phyloP scores from a whole-genome alignment of 2,797 vertebrate species.

The Orestias chungarensis region DNA sequence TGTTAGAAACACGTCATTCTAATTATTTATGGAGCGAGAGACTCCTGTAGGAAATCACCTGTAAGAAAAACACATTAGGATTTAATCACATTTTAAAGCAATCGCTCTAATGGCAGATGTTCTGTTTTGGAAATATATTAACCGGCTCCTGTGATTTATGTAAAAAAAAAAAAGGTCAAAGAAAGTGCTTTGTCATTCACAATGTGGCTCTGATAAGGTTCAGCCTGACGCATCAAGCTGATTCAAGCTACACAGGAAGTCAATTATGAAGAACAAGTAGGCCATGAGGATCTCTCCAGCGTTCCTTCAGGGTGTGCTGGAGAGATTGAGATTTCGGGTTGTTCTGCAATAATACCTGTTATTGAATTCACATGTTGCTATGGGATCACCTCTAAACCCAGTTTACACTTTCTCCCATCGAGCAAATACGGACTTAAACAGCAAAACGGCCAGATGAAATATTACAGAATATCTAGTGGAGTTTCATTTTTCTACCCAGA shows the following conservation, averaged over 20 bases:
- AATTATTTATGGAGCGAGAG: constrained; percentile 38
- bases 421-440: constrained; percentile 23
- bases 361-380: neutral
- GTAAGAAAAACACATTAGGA: constrained; percentile 23
- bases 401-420: neutral
- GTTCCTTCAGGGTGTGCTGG: neutral
- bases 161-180: constrained; percentile 7
- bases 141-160: constrained; percentile 17
- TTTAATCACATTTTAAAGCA: constrained; percentile 20
- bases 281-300: neutral
- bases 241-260: constrained; percentile 42
- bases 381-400: constrained; percentile 26
- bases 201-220: constrained; percentile 3
- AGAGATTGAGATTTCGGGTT: constrained; percentile 9
- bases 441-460: constrained; percentile 31
- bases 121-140: constrained; percentile 27
- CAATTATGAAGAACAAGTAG: constrained; percentile 31
- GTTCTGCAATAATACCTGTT: neutral
- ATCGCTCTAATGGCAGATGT: constrained; percentile 21
- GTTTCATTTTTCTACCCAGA: constrained; percentile 27
- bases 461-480: constrained; percentile 35
- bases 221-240: constrained; percentile 1
- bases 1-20: neutral
- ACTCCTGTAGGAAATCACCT: constrained; percentile 44
- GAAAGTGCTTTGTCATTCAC: constrained; percentile 24